Percentiles rank a stretch among this genome's conserved stretches.
Conservation (phyloP, 2,888 invertebrate genomes). For the Apodemia hepburni region DNA sequence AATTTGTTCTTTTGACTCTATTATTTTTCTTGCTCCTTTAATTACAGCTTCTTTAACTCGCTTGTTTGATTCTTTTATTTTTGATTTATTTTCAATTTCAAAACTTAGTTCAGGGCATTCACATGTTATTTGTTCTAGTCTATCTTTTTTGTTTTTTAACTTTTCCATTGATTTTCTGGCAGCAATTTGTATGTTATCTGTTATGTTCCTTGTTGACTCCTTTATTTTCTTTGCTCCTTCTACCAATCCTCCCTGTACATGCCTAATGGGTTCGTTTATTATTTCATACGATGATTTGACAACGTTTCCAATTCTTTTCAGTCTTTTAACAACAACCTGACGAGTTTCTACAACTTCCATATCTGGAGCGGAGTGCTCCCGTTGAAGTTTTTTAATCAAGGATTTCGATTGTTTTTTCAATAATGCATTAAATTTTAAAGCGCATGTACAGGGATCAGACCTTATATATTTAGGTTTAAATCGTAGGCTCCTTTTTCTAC, state of each 20-base stretch:
- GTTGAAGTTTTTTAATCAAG: conserved; percentile 31
- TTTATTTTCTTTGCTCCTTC: background rate
- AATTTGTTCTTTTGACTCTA: background rate
- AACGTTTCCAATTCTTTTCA: conserved; percentile 26
- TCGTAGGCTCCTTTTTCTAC: conserved; percentile 31
- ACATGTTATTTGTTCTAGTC: background rate
- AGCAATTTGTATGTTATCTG: background rate
- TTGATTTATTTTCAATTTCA: background rate
- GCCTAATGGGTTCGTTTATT: background rate
- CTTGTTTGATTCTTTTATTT: background rate
- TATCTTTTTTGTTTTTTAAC: conserved; percentile 1
- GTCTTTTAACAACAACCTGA: conserved; percentile 28
- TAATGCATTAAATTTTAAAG: conserved; percentile 36
- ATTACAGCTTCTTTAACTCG: background rate
- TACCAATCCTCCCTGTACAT: background rate
- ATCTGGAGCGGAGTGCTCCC: conserved; percentile 21
- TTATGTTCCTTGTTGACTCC: background rate
- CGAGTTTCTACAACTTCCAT: conserved; percentile 19
- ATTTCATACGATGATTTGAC: conserved; percentile 15
- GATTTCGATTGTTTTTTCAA: conserved; percentile 35
- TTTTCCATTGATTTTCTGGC: conserved; percentile 8
- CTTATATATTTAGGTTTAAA: conserved; percentile 44
- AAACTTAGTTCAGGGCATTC: conserved; percentile 1
- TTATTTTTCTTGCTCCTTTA: background rate
- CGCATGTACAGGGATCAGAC: conserved; percentile 54